Conservation (phyloP, 64 coral and sea anemone genomes). For the Acropora yongei region DNA sequence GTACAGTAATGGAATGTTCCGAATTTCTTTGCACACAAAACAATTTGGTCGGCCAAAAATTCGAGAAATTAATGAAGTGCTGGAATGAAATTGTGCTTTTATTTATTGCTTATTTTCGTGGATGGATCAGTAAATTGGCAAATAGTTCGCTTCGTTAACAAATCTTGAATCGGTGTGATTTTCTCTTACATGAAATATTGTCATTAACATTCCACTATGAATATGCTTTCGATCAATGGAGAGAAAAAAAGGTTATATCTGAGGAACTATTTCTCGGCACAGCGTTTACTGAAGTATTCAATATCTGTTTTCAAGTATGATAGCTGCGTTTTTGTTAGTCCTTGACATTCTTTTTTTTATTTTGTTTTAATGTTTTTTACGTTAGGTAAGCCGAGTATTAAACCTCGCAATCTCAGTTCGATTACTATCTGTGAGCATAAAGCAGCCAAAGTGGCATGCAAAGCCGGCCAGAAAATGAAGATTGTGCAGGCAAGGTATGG, state of each 20-base stretch:
- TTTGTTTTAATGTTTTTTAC: neutral
- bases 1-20: neutral
- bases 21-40: neutral
- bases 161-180: neutral
- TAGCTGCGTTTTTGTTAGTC: no score
- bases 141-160: no score
- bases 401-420: neutral
- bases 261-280: no score
- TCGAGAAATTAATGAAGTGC: no score
- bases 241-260: no score
- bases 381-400: neutral
- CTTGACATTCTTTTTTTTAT: neutral
- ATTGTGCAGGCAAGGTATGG: slow-evolving; percentile 38
- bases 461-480: slow-evolving; percentile 1
- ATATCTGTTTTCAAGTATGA: no score
- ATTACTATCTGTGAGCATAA: slow-evolving; percentile 36
- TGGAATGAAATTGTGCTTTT: no score
- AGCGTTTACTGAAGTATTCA: no score
- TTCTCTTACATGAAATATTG: neutral
- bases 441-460: slow-evolving; percentile 12
- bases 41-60: no score
- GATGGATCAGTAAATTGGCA: no score
- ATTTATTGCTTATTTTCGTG: no score
- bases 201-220: neutral
- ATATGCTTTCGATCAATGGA: no score